A percentile compares a stretch with the other conserved stretches of the same genome.
Conservation (phyloP, 2,797 vertebrate species). For the Esox masquinongy region DNA sequence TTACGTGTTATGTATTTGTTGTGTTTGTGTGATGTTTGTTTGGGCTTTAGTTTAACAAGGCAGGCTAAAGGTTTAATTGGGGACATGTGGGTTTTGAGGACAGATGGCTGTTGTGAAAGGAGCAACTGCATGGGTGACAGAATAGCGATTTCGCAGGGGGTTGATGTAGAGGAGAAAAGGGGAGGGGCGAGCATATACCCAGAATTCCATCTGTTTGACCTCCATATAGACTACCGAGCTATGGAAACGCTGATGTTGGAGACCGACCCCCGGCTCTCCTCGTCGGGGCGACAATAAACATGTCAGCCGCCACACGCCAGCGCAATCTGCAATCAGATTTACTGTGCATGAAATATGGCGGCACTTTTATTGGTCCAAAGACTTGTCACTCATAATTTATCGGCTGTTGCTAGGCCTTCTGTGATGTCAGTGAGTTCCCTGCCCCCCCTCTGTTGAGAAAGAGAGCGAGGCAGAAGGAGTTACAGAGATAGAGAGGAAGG, state of each 20-base stretch:
- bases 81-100: slow-evolving; percentile 36
- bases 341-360: slow-evolving; percentile 98
- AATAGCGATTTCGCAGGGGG: slow-evolving; percentile 46
- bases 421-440: slow-evolving; percentile 73
- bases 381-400: slow-evolving; percentile 98
- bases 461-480: neutral
- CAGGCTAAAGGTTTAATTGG: slow-evolving; percentile 1
- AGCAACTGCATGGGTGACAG: slow-evolving; percentile 49
- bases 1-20: neutral
- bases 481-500: slow-evolving; percentile 43
- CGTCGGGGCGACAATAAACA: slow-evolving; percentile 91
- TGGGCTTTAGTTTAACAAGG: neutral
- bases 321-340: slow-evolving; percentile 98
- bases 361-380: slow-evolving; percentile 98
- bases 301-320: slow-evolving; percentile 88
- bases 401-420: slow-evolving; percentile 85
- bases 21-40: neutral
- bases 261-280: slow-evolving; percentile 75
- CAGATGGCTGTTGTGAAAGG: slow-evolving; percentile 65
- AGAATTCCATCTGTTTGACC: slow-evolving; percentile 72
- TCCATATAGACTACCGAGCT: slow-evolving; percentile 69
- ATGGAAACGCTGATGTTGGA: slow-evolving; percentile 83
- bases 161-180: slow-evolving; percentile 31
- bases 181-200: slow-evolving; percentile 31
- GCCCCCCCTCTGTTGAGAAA: slow-evolving; percentile 49